Evolutionary conservation across 2,888 invertebrate genomes (phyloP), one percentile per base, ranked within the genome.

Genomic region (Dysmachus trigonus): DNA sequence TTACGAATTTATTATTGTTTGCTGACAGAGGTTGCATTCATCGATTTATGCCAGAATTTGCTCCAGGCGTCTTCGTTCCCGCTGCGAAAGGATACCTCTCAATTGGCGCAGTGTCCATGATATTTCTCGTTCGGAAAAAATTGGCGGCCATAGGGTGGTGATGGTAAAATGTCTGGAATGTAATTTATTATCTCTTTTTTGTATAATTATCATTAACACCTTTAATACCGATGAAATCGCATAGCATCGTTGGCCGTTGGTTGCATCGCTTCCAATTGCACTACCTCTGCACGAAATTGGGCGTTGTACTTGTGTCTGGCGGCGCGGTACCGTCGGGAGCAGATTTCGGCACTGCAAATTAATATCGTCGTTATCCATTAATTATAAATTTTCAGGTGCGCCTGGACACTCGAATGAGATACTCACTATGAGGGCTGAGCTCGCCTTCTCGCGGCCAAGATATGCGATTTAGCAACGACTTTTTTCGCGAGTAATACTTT

Each of bases 51-150:
- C 81, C 30, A 81, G 31, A 62, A 81, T 81, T n/a, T 81, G 81
- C 47, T 81, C 81, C 18, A 92, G 89, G 89, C 91, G 91, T 88
- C 91, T 89, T 86, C 91, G 89, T 89, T 92, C 91, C 89, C 91
- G 91, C 87, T 89, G 90, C 89, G 90, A 91, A 88, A 92, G 89
- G 88, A 91, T 90, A 89, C 90, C 90, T 88, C 91, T 91, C 88
- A 92, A 90, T 88, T 90, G 90, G 88, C 90, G 90, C 88, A 92
- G 87, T 79, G 91, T 92, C 87, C 90, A 90, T 89, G 91, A 90
- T 89, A 92, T 92, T 90, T 92, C 91, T 87, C 90, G 90, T 88
- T 90, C 90, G 77, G 92, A 92, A 89, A 92, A 91, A 88, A 92
- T 88, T 47, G 92, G 92, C 88, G 90, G 90, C 92, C 92, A 92